These are phyloP conservation scores for Labeo catla DNA, from an alignment of 2,113 vertebrate species.

Conservation along the genomic window DNA sequence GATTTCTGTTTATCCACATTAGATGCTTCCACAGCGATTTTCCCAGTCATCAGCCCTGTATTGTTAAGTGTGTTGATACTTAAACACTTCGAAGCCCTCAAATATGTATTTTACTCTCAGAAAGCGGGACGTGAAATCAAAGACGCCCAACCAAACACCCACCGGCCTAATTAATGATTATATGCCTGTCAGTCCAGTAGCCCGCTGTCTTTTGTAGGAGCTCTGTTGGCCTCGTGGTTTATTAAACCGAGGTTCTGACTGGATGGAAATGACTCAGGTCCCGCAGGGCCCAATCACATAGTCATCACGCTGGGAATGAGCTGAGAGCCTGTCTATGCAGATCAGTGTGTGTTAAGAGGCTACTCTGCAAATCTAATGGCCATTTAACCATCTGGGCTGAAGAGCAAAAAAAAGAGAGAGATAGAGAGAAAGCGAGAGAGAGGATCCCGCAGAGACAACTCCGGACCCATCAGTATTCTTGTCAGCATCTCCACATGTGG, in stretches of 20 bases:
- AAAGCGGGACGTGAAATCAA: slow-evolving; percentile 20
- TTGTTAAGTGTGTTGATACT: not conserved
- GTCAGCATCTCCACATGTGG: slow-evolving; percentile 72
- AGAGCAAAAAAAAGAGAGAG: slow-evolving; percentile 18
- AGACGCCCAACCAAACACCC: slow-evolving; percentile 2
- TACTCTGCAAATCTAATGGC: slow-evolving; percentile 58
- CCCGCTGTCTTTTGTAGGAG: slow-evolving; percentile 41
- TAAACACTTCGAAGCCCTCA: not conserved
- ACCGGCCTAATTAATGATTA: slow-evolving; percentile 34
- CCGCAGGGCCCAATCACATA: slow-evolving; percentile 44
- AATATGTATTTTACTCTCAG: slow-evolving; percentile 32
- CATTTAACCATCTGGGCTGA: slow-evolving; percentile 53
- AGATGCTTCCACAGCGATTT: not conserved
- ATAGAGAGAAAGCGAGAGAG: slow-evolving; percentile 21
- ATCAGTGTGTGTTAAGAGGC: slow-evolving; percentile 55
- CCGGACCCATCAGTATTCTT: slow-evolving; percentile 72
- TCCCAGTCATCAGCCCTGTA: not conserved
- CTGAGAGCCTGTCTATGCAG: slow-evolving; percentile 38
- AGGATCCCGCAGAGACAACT: slow-evolving; percentile 55
- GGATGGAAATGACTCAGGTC: slow-evolving; percentile 41
- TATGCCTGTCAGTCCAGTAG: slow-evolving; percentile 29
- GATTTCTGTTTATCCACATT: not conserved
- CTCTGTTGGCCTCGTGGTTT: slow-evolving; percentile 28
- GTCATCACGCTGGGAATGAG: slow-evolving; percentile 43
- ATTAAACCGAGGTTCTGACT: slow-evolving; percentile 35